Conservation (phyloP, 2,888 invertebrate genomes). For the Tinea trinotella region DNA sequence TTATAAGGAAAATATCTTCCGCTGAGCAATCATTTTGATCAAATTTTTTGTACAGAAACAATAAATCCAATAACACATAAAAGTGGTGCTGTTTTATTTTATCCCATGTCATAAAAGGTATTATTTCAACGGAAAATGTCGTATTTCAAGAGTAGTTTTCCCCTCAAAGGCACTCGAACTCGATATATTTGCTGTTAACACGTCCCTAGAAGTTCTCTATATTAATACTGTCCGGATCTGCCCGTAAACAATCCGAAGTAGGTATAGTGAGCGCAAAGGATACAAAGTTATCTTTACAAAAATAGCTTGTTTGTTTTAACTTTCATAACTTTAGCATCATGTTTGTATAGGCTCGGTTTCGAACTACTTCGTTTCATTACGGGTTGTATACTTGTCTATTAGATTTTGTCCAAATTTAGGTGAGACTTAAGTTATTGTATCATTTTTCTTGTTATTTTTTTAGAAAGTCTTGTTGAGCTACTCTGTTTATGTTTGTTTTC, state of each 20-base stretch:
- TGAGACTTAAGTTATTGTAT: no score
- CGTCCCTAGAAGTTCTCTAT: background rate
- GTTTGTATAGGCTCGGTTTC: constrained; percentile 1
- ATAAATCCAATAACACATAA: background rate
- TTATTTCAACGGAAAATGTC: background rate
- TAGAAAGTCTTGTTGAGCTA: no score
- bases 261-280: constrained; percentile 6
- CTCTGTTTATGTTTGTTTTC: no score
- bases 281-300: constrained; percentile 16
- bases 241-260: constrained; percentile 11
- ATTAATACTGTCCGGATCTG: constrained; percentile 1
- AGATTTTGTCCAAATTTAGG: no score
- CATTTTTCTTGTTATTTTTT: no score
- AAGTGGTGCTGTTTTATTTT: background rate
- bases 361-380: background rate
- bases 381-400: no score
- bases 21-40: background rate
- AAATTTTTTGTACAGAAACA: background rate
- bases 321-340: constrained; percentile 15
- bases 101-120: background rate
- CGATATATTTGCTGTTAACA: background rate
- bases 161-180: background rate
- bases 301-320: constrained; percentile 18
- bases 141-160: background rate
- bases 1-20: background rate